Evolutionary conservation across 2,797 vertebrate species (phyloP), one percentile per base, ranked within the genome.

Genomic region (Phataginus tricuspis): DNA sequence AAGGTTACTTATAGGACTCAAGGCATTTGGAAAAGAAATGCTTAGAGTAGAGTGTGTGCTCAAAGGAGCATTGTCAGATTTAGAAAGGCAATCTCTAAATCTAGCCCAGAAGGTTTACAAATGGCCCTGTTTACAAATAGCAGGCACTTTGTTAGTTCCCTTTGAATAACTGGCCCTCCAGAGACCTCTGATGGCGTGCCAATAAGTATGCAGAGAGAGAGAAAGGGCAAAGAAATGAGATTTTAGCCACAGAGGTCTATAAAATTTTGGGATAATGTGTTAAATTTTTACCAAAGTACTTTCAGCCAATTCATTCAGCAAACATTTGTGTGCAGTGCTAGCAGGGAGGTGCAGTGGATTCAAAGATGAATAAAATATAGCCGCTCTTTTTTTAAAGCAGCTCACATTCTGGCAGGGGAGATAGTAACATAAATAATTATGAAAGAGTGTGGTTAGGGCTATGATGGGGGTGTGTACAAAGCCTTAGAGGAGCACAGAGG

Each of bases 71-170:
- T 34, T 96, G 91, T 97, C 91, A 90, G 94, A 95, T 86, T 91
- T 95, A 92, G 94, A 94, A 84, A 97, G 94, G 94, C 96, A 97
- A 96, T 95, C 96, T 96, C 90, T 97, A 95, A 96, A 95, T 98
- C 94, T 95, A 90, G 96, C 94, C 95, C 96, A 94, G 90, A 96
- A 78, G 97, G 83, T 94, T 97, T 97, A 87, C 94, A 97, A 97
- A 98, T 95, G 92, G 95, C 74, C 78, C 86, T 97, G 94, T 97
- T 97, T 95, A 97, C 96, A 97, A 97, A 97, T 55, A 97, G 97
- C 84, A 97, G 94, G 86, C 96, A 95, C 83, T 97, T 96, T 93
- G 96, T 97, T 98, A 96, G 96, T 94, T 95, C 66, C 49, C 86
- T 96, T 85, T 96, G 96, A 97, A 96, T 93, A 94, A 92, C 97